phyloP scores from a whole-genome alignment of 1,140 invertebrate genomes.

The Drosophila triauraria region DNA sequence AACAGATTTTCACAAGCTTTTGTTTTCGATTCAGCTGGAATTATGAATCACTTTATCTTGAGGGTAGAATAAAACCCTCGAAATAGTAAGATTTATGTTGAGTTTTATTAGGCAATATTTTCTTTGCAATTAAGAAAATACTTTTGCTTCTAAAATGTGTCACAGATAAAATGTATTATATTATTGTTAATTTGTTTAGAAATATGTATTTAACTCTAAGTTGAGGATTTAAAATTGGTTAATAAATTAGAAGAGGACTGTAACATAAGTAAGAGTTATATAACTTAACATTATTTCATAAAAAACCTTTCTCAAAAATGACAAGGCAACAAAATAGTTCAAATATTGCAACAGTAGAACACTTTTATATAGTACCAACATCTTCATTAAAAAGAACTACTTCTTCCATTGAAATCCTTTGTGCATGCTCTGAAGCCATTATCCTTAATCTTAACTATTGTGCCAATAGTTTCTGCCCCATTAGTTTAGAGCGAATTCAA shows the following conservation, averaged over 20 bases:
- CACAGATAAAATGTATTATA: too few relatives aligned
- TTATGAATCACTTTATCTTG: background rate
- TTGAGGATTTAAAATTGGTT: too few relatives aligned
- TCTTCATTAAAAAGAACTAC: background rate
- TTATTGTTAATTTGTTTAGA: too few relatives aligned
- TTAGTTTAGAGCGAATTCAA: conserved; percentile 59
- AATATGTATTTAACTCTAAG: too few relatives aligned
- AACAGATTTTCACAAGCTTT: background rate
- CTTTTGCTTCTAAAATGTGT: background rate
- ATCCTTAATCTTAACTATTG: conserved; percentile 13
- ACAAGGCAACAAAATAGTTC: too few relatives aligned
- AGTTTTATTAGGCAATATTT: background rate
- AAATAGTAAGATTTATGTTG: background rate
- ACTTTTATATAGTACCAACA: background rate
- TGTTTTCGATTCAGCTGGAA: background rate
- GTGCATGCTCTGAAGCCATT: conserved; percentile 10
- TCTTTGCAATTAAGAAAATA: background rate
- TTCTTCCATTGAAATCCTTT: background rate
- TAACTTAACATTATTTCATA: too few relatives aligned
- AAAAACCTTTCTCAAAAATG: too few relatives aligned
- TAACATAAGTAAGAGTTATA: too few relatives aligned
- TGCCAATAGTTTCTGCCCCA: conserved; percentile 43
- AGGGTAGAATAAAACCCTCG: background rate
- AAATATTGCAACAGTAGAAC: too few relatives aligned
- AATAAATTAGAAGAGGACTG: too few relatives aligned